Percentiles rank a stretch among this genome's conserved stretches.
Evolutionary conservation across 2,113 vertebrate genomes (phyloP).

Genomic region (Trochalopteron elliotii): DNA sequence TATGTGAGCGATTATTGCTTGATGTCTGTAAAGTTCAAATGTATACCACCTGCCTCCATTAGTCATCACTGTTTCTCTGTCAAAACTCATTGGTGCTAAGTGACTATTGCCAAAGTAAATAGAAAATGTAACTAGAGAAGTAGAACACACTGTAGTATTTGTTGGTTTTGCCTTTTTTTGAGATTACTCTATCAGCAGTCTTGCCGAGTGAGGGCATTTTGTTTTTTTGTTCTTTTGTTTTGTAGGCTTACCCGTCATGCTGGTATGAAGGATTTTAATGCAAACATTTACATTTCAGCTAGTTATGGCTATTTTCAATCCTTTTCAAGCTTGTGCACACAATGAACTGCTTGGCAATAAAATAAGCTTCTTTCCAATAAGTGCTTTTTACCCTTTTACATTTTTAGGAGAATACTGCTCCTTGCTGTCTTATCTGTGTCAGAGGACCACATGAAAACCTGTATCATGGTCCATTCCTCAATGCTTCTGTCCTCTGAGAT

Average conservation of each 20-base stretch:
- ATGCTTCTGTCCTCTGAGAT: neutral
- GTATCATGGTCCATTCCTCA: fast-evolving
- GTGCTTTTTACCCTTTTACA: neutral
- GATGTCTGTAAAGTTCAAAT: conserved; percentile 32
- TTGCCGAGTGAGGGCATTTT: neutral
- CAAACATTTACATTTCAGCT: conserved; percentile 11
- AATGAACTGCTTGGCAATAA: neutral
- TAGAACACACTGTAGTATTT: neutral
- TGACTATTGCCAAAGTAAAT: conserved; percentile 6
- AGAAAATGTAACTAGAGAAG: neutral
- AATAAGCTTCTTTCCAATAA: neutral
- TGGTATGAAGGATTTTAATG: neutral
- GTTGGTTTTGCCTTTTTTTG: neutral
- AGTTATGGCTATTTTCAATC: neutral
- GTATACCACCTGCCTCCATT: conserved; percentile 1
- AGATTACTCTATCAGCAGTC: neutral
- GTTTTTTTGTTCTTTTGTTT: neutral
- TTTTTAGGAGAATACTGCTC: neutral
- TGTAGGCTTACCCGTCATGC: neutral
- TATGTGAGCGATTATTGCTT: neutral
- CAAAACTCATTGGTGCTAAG: neutral
- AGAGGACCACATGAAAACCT: neutral
- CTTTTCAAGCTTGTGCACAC: neutral
- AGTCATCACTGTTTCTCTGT: neutral
- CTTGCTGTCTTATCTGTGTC: neutral